Percentiles rank a stretch among this genome's conserved stretches.
phyloP scores from a whole-genome alignment of 2,888 invertebrate genomes.

The Melitaea athalia region DNA sequence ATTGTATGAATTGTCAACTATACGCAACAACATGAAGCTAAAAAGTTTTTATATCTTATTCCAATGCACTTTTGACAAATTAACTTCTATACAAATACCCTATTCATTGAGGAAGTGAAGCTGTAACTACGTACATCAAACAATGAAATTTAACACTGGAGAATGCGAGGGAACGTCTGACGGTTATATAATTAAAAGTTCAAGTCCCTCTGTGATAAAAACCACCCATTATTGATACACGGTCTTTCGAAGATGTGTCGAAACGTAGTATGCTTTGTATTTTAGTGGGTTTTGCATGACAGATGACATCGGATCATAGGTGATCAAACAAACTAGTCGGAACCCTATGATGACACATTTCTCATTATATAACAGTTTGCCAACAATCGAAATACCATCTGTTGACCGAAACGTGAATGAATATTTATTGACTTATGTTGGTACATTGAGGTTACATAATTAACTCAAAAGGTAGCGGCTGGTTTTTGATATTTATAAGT shows the following conservation, averaged over 20 bases:
- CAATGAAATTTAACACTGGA: too few relatives aligned
- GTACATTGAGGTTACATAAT: background rate
- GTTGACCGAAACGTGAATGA: constrained; percentile 18
- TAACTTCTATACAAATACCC: too few relatives aligned
- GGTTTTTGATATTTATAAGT: background rate
- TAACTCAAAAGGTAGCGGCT: background rate
- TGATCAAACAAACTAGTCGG: background rate
- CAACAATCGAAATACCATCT: constrained; percentile 29
- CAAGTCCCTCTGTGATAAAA: background rate
- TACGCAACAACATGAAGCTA: too few relatives aligned
- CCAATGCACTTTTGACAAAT: too few relatives aligned
- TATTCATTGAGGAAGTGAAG: too few relatives aligned
- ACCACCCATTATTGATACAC: constrained; percentile 12
- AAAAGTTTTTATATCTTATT: too few relatives aligned
- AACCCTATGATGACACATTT: constrained; percentile 1
- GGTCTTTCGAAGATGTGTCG: constrained; percentile 15
- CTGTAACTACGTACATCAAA: too few relatives aligned
- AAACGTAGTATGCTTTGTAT: constrained; percentile 14
- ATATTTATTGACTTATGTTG: constrained; percentile 1
- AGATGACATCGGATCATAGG: constrained; percentile 9
- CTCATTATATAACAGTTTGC: constrained; percentile 25
- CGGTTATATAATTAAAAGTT: constrained; percentile 13
- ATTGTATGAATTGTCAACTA: too few relatives aligned
- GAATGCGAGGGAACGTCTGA: background rate
- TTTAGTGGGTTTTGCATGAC: constrained; percentile 8